Evolutionary conservation across 1,140 invertebrate genomes (phyloP), one percentile per base, ranked within the genome.

Genomic region (Drosophila suzukii): DNA sequence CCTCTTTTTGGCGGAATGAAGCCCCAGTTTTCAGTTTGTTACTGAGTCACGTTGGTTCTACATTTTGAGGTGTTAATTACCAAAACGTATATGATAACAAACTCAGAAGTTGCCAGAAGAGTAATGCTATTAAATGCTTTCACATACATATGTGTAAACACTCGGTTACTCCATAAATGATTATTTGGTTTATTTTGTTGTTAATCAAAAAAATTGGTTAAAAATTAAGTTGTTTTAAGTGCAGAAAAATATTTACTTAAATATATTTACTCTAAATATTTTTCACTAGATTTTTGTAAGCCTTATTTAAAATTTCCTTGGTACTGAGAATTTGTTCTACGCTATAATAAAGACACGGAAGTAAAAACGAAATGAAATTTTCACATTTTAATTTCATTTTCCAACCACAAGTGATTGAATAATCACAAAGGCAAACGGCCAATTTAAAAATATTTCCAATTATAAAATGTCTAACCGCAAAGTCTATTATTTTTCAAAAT

Each of bases 21-120:
- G 38, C 5, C 11, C n/a, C 43, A 20, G 43, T 44, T 44, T 12
- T 13, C 43, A 7, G 20, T 38, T 24, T 27, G 17, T 20, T 11
- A 36, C 59, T 54, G 55, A 77, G 46, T 70, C 75, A 77, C 62
- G 63, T 70, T 39, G 55, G 24, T 56, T 71, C 49, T 27, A 41
- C 55, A 65, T 32, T 47, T 59, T 13, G 57, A 81, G 78, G 78
- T 81, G 78, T 67, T 81, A 81, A 81, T 81, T 71, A 65, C 60
- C 39, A 44, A 75, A 55, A 44, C 43, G 61, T 34, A 76, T 61
- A 66, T 60, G 24, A 43, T 32, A 34, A 34, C 44, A 46, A 51
- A 57, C 36, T 56, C 51, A 46, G 24, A 34, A 15, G 27, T 32
- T 47, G 51, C 36, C 20, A 61, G 54, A 24, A 47, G 34, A 38